These are phyloP conservation scores for Macrosteles quadrilineatus DNA, from an alignment of 1,140 invertebrate species.

Conservation along the genomic window DNA sequence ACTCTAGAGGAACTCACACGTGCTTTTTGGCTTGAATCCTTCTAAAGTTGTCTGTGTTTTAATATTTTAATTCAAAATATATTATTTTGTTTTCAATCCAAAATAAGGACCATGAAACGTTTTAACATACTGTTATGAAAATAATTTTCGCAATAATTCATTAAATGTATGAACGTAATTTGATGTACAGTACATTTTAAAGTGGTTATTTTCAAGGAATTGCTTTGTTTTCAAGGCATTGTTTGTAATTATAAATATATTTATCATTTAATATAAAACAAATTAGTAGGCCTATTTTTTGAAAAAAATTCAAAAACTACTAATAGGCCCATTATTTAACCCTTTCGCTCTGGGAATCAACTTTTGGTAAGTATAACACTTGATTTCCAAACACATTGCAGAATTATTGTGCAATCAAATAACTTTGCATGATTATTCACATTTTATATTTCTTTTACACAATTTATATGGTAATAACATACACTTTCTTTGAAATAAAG, in stretches of 20 bases:
- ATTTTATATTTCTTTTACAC: no score
- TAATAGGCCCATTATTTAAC: constrained; percentile 1
- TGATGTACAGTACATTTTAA: background rate
- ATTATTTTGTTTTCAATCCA: background rate
- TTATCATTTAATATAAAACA: background rate
- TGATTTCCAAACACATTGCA: no score
- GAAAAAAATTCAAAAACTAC: background rate
- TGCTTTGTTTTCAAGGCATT: constrained; percentile 6
- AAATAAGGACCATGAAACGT: background rate
- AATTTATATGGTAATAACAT: no score
- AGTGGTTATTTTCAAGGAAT: constrained; percentile 5
- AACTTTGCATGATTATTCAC: no score
- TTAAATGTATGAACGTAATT: constrained; percentile 6
- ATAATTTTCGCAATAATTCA: background rate
- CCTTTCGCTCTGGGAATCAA: background rate
- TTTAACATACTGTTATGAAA: background rate
- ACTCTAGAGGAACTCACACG: no score
- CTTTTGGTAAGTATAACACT: background rate
- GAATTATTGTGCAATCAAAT: no score
- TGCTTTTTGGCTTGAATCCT: no score
- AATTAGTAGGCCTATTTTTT: constrained; percentile 20
- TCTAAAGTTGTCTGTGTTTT: background rate
- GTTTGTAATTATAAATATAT: constrained; percentile 26
- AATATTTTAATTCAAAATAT: background rate
- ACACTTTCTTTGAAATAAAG: no score